Conservation (phyloP, 2,113 vertebrate species). For the Nothoprocta perdicaria region DNA sequence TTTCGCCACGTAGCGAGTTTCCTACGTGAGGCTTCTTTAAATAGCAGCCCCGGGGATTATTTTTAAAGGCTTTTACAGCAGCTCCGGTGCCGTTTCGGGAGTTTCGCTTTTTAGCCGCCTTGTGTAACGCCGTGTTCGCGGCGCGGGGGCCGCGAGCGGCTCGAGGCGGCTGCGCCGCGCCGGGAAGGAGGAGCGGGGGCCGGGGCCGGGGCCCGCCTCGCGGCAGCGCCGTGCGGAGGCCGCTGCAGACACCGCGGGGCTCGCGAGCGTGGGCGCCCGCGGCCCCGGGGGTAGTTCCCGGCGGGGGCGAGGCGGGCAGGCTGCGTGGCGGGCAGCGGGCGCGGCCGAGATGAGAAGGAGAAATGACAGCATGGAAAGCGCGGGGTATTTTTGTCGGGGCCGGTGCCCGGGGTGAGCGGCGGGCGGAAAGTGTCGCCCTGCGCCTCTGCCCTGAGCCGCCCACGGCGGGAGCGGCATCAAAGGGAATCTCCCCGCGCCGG, state of each 20-base stretch:
- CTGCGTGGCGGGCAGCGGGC: background rate
- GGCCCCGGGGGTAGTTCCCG: background rate
- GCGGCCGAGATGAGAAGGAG: background rate
- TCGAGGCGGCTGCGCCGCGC: slow-evolving; percentile 12
- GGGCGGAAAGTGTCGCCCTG: slow-evolving; percentile 59
- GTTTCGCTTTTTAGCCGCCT: background rate
- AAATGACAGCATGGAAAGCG: slow-evolving; percentile 62
- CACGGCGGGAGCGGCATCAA: slow-evolving; percentile 56
- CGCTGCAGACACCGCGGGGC: background rate
- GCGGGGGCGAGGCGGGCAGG: background rate
- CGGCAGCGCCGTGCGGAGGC: background rate
- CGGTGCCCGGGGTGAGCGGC: background rate
- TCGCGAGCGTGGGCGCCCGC: background rate
- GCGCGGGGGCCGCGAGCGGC: slow-evolving; percentile 53
- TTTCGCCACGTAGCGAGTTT: background rate
- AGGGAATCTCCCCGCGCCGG: slow-evolving; percentile 62
- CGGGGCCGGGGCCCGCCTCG: background rate
- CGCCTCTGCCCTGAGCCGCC: slow-evolving; percentile 46
- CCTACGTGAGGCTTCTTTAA: background rate
- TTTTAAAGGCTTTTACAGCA: slow-evolving; percentile 33
- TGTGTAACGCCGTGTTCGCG: slow-evolving; percentile 40
- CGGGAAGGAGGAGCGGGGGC: background rate
- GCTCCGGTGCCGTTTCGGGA: background rate
- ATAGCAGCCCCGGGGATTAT: slow-evolving; percentile 5
- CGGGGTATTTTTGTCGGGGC: slow-evolving; percentile 45